Evolutionary conservation across 2,113 vertebrate species (phyloP).

Genomic region (Aegotheles bennettii): DNA sequence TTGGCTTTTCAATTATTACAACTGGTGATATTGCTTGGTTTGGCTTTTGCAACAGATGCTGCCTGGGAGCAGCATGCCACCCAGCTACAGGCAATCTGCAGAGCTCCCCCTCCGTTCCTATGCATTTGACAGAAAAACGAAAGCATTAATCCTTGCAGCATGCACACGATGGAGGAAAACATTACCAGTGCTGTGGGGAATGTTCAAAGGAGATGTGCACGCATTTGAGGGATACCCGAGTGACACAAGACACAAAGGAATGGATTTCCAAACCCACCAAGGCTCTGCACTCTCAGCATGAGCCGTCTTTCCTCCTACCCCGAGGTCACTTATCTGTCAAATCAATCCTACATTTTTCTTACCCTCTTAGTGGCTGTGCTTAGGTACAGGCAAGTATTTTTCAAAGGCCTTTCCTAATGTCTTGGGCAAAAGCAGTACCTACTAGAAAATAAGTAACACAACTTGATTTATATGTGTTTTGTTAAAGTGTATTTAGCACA

Average conservation of each 20-base stretch:
- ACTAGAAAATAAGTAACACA: neutral
- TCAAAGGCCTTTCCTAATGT: neutral
- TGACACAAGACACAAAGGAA: neutral
- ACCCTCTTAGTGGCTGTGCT: neutral
- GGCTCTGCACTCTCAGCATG: neutral
- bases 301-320: neutral
- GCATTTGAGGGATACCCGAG: neutral
- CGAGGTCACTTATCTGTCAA: neutral
- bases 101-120: neutral
- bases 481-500: neutral
- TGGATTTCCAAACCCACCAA: rapidly evolving
- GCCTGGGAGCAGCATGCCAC: too few species aligned
- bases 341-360: neutral
- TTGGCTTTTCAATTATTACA: neutral
- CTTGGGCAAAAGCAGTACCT: neutral
- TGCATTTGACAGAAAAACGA: neutral
- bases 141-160: neutral
- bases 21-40: neutral
- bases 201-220: neutral
- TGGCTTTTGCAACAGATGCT: neutral
- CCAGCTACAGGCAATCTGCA: neutral
- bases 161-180: neutral
- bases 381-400: neutral
- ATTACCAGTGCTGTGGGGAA: neutral
- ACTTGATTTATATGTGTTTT: neutral